Evolutionary conservation across 2,888 invertebrate genomes (phyloP), one percentile per base, ranked within the genome.

Genomic region (Dichetophora obliterata): DNA sequence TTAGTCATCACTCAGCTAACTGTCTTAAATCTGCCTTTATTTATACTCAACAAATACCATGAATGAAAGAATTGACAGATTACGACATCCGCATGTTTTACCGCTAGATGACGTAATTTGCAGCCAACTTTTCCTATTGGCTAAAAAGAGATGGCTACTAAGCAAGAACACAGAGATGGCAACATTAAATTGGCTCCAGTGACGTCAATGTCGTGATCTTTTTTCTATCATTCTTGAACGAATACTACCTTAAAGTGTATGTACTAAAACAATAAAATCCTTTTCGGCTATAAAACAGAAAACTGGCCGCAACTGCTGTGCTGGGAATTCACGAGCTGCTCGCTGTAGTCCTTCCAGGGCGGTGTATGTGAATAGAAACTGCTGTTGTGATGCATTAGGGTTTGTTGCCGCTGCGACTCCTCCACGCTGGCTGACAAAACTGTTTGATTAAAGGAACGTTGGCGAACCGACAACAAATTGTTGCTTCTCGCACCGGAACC

Each of bases 341-440:
- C 89, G 57, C 77, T 86, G 76, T 85, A 90, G 75, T 89, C 90
- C 83, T 88, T 90, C 89, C 89, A 90, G 9, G 89, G 89, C 59
- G 90, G 89, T 48, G 90, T 89, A 71, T 89, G 89, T 14, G 87
- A 84, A 77, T 88, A 89, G 81, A 88, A 89, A 79, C 89, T 89
- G 81, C 89, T 90, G 66, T 83, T 86, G 61, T 89, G 88, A 82
- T 88, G 89, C 76, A 86, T 77, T 63, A 52, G 6, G 22, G 43
- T 24, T 6, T 57, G 66, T 5, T 48, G 69, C 31, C 5, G 48
- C 61, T 43, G 11, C 27, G 70, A 31, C 50, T 65, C 54, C 52
- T 65, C 74, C 65, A 65, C 27, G 14, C 2, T 6, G 16, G 57
- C 37, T 31, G 52, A 54, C 27, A 70, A 2, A 6, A 24, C 16